A percentile compares a stretch with the other conserved stretches of the same genome.
These are phyloP conservation scores for Rhopilema esculentum DNA, from an alignment of 30 jellyfish, hydroid and myxozoan species.

Conservation along the genomic window DNA sequence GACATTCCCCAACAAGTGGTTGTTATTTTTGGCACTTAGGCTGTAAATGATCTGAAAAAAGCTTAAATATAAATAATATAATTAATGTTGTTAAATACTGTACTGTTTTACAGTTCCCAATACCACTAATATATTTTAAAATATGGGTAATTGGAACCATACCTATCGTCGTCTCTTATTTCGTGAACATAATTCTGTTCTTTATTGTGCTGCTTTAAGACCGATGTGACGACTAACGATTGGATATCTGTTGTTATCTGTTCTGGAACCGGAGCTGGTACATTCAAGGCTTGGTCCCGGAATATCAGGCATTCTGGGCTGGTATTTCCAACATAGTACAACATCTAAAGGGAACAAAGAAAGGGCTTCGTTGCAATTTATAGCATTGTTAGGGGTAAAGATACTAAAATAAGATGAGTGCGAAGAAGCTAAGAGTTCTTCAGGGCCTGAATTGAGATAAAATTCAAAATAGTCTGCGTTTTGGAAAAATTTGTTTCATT, in stretches of 20 bases:
- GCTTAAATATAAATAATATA: too few relatives aligned
- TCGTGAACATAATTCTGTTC: conserved; percentile 98
- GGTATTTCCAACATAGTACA: conserved; percentile 92
- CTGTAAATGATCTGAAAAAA: too few relatives aligned
- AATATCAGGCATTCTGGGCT: conserved; percentile 96
- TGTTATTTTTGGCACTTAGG: too few relatives aligned
- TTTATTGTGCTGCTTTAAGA: conserved; percentile 95
- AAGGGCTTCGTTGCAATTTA: background rate
- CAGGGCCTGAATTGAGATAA: too few relatives aligned
- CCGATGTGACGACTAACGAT: conserved; percentile 92
- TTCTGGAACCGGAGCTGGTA: conserved; percentile 98
- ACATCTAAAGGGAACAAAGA: conserved; percentile 60
- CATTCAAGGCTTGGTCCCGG: conserved; percentile 93
- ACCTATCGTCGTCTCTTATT: conserved; percentile 89
- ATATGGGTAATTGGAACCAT: background rate
- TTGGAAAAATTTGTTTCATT: too few relatives aligned
- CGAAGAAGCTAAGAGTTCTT: too few relatives aligned
- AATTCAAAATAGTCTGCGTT: too few relatives aligned
- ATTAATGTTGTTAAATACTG: too few relatives aligned
- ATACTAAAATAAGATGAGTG: too few relatives aligned
- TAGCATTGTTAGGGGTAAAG: background rate
- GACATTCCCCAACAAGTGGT: too few relatives aligned
- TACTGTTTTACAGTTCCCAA: too few relatives aligned
- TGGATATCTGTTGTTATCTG: conserved; percentile 80
- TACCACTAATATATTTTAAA: too few relatives aligned